Conservation (phyloP, 2,797 vertebrate genomes). For the Rhinoraja longicauda region DNA sequence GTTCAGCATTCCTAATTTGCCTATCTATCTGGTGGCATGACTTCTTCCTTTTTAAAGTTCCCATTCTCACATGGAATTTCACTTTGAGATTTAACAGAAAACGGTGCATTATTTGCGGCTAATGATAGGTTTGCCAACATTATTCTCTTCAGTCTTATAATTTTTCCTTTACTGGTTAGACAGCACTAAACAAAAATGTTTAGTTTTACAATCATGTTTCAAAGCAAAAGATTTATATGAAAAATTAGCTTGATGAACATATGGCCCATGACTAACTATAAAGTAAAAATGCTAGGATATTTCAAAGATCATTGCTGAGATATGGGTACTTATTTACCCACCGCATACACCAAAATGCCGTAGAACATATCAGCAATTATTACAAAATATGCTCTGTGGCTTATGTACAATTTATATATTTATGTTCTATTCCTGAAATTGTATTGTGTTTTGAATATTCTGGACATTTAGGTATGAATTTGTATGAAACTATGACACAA, state of each 20-base stretch:
- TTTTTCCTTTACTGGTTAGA: neutral
- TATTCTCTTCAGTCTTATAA: neutral
- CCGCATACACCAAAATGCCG: neutral
- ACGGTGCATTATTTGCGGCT: neutral
- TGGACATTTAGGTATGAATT: neutral
- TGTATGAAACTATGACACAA: neutral
- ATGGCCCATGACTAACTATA: neutral
- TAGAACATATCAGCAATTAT: neutral
- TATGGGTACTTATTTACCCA: neutral
- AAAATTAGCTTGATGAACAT: neutral
- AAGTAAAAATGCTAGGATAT: neutral
- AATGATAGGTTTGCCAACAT: neutral
- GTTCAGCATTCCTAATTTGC: neutral
- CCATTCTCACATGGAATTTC: neutral
- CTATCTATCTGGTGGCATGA: neutral
- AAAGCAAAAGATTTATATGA: neutral
- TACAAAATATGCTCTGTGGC: neutral
- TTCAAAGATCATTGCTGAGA: neutral
- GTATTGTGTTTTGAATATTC: conserved; percentile 19
- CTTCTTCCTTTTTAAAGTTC: neutral
- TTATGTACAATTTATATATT: neutral
- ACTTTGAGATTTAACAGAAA: neutral
- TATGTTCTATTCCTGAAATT: neutral
- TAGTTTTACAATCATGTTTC: neutral
- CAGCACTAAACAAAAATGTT: neutral